Evolutionary conservation across 2,888 invertebrate genomes (phyloP).

Genomic region (Andrena dorsata): DNA sequence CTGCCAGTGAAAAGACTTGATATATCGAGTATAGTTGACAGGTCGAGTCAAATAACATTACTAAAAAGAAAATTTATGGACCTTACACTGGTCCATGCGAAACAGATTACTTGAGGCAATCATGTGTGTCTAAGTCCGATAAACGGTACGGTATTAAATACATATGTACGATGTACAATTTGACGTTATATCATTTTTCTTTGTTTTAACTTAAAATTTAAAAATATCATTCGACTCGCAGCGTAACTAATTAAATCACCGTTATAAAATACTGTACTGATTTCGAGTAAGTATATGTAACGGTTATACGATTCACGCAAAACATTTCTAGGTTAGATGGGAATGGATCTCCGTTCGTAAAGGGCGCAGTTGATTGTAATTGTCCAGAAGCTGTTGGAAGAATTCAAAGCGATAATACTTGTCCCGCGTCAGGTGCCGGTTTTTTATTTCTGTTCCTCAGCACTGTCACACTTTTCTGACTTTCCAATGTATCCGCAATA

Average conservation of each 20-base stretch:
- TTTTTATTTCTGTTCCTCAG: constrained; percentile 29
- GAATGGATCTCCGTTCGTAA: constrained; percentile 52
- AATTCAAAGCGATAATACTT: constrained; percentile 45
- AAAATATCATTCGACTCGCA: background rate
- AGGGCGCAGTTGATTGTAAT: constrained; percentile 61
- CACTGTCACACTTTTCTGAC: constrained; percentile 23
- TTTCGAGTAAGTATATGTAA: constrained; percentile 63
- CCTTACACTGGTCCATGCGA: background rate
- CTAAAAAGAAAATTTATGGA: constrained; percentile 7
- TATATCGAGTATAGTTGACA: background rate
- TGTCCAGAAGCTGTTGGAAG: constrained; percentile 46
- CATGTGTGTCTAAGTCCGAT: constrained; percentile 42
- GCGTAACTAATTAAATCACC: constrained; percentile 32
- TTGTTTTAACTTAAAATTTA: constrained; percentile 13
- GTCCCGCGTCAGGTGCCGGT: constrained; percentile 41
- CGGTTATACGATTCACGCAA: constrained; percentile 55
- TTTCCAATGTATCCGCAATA: constrained; percentile 24
- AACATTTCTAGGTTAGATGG: constrained; percentile 72
- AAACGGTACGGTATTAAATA: constrained; percentile 5
- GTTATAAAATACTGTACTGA: constrained; percentile 44
- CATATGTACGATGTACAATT: constrained; percentile 37
- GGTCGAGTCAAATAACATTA: constrained; percentile 19
- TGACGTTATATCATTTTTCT: constrained; percentile 28
- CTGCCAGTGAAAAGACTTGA: background rate
- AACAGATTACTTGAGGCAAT: constrained; percentile 34